These are phyloP conservation scores for Chrysemys picta DNA, from an alignment of 2,113 vertebrate genomes.

Conservation along the genomic window DNA sequence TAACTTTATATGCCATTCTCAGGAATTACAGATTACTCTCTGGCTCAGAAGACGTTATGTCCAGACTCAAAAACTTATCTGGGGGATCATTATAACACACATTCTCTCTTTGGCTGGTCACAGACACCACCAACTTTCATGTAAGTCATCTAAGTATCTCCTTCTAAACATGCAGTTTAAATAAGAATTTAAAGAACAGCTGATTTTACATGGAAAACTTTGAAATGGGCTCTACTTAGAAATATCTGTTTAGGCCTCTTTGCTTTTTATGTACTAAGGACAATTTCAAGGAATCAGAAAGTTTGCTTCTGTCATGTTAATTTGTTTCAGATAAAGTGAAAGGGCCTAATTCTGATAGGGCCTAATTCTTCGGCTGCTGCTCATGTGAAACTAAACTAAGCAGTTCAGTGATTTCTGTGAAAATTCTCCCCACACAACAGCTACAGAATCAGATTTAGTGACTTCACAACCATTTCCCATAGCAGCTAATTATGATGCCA, in stretches of 20 bases:
- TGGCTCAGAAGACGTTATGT: constrained; percentile 57
- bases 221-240: not conserved
- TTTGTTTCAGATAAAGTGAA: not conserved
- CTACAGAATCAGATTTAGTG: not conserved
- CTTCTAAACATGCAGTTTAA: not conserved
- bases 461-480: not conserved
- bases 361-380: not conserved
- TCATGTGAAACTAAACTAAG: not conserved
- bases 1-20: constrained; percentile 6
- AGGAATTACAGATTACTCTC: constrained; percentile 44
- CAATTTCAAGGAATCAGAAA: not conserved
- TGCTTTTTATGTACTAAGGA: not conserved
- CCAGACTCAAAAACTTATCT: constrained; percentile 65
- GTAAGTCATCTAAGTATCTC: constrained; percentile 49
- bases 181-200: not conserved
- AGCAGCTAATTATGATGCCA: not conserved
- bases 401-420: accelerated
- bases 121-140: constrained; percentile 65
- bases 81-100: constrained; percentile 55
- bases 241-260: not conserved
- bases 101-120: constrained; percentile 69
- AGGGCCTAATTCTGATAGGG: not conserved
- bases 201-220: not conserved
- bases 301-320: not conserved
- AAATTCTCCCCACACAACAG: not conserved